Conservation (phyloP, 2,113 vertebrate species). For the Cromileptes altivelis region DNA sequence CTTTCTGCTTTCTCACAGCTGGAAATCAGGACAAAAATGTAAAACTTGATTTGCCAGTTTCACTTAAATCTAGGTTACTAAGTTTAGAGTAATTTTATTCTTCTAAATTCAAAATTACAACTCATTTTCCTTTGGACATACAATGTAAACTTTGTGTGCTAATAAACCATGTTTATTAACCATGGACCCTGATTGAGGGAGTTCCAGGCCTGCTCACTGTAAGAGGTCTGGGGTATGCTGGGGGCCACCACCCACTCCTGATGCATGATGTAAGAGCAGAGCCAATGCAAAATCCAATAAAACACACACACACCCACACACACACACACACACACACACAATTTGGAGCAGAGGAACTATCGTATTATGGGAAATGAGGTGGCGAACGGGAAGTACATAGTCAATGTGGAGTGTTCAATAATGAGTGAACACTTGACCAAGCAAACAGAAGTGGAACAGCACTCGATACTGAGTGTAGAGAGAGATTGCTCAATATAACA, state of each 20-base stretch:
- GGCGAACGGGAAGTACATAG: neutral
- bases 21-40: neutral
- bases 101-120: neutral
- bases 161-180: neutral
- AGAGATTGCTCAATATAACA: neutral
- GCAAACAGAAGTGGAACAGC: constrained; percentile 27
- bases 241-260: too few relatives aligned
- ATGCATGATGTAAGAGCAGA: neutral
- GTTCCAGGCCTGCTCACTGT: too few relatives aligned
- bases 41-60: neutral
- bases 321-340: neutral
- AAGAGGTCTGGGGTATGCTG: too few relatives aligned
- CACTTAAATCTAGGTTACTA: neutral
- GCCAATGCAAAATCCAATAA: constrained; percentile 16
- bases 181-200: too few relatives aligned
- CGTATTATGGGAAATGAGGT: constrained; percentile 16
- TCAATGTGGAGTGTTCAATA: constrained; percentile 38
- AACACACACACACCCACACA: constrained; percentile 21
- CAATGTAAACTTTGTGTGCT: neutral
- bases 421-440: constrained; percentile 44
- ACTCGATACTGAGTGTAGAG: constrained; percentile 22
- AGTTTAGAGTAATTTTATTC: neutral
- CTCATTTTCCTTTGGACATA: neutral
- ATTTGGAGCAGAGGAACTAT: neutral
- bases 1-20: neutral